Conservation (phyloP, 2,888 invertebrate species). For the Phyllotreta cruciferae region DNA sequence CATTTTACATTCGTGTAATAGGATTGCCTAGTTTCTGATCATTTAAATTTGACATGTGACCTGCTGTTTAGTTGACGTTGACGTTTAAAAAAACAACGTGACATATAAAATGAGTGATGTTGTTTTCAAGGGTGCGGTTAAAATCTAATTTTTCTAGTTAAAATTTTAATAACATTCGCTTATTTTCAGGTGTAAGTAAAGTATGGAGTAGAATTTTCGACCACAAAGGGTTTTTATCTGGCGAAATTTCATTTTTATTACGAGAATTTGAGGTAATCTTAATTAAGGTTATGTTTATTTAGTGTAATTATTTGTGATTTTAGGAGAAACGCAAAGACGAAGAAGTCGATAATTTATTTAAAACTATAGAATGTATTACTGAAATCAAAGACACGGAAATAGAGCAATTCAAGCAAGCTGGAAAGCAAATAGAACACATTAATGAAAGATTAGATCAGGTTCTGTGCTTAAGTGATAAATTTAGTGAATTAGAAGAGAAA, state of each 20-base stretch:
- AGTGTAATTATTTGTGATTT: conserved; percentile 40
- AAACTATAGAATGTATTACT: conserved; percentile 76
- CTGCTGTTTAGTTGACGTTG: conserved; percentile 1
- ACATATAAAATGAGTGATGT: conserved; percentile 53
- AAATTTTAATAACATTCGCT: conserved; percentile 18
- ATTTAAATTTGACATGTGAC: too few species aligned
- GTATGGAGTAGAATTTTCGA: conserved; percentile 87
- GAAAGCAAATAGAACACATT: conserved; percentile 68
- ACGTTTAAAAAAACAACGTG: conserved; percentile 18
- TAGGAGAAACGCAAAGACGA: conserved; percentile 80
- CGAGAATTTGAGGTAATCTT: conserved; percentile 82
- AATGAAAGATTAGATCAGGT: conserved; percentile 72
- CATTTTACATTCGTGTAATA: neutral
- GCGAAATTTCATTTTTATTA: conserved; percentile 83
- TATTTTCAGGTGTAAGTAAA: conserved; percentile 75
- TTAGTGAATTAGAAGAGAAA: conserved; percentile 67
- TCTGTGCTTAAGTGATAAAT: conserved; percentile 67
- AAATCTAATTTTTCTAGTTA: conserved; percentile 30
- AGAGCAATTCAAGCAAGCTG: conserved; percentile 70
- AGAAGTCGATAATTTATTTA: conserved; percentile 81
- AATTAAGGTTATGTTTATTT: conserved; percentile 41
- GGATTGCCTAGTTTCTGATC: neutral
- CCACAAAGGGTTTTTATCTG: conserved; percentile 84
- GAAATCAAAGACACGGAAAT: conserved; percentile 79
- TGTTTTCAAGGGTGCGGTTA: conserved; percentile 52